These are phyloP conservation scores for Phenganax marumi DNA, from an alignment of 92 coral and sea anemone genomes.

Conservation along the genomic window DNA sequence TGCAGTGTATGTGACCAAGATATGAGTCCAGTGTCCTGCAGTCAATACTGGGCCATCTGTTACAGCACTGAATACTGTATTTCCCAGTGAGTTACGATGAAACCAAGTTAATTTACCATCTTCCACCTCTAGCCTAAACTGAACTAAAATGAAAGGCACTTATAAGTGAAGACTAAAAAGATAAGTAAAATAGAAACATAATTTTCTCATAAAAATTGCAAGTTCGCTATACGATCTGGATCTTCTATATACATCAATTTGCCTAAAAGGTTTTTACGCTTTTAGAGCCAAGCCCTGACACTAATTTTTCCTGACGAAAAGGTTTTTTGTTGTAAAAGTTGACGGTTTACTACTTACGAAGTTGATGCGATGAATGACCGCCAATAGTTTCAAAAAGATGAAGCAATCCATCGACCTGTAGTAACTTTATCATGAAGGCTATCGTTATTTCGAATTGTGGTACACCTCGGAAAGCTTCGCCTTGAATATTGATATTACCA, in stretches of 20 bases:
- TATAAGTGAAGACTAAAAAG: neutral
- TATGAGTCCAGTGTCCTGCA: slow-evolving; percentile 70
- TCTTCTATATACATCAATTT: too few species aligned
- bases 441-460: slow-evolving; percentile 78
- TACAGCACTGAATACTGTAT: slow-evolving; percentile 78
- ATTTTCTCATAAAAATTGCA: too few species aligned
- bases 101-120: slow-evolving; percentile 90
- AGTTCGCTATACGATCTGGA: too few species aligned
- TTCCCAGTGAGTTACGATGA: slow-evolving; percentile 84
- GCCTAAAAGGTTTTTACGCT: too few species aligned
- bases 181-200: neutral
- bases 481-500: slow-evolving; percentile 66
- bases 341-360: slow-evolving; percentile 59
- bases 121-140: slow-evolving; percentile 69
- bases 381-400: slow-evolving; percentile 86
- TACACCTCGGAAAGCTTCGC: slow-evolving; percentile 74
- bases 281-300: neutral
- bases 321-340: neutral
- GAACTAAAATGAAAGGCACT: slow-evolving; percentile 55
- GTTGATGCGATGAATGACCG: slow-evolving; percentile 68
- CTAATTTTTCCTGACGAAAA: neutral
- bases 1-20: slow-evolving; percentile 86
- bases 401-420: slow-evolving; percentile 62
- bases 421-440: slow-evolving; percentile 69
- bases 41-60: slow-evolving; percentile 78